A percentile compares a stretch with the other conserved stretches of the same genome.
Conservation (phyloP, 2,888 invertebrate species). For the Agrochola lychnidis region DNA sequence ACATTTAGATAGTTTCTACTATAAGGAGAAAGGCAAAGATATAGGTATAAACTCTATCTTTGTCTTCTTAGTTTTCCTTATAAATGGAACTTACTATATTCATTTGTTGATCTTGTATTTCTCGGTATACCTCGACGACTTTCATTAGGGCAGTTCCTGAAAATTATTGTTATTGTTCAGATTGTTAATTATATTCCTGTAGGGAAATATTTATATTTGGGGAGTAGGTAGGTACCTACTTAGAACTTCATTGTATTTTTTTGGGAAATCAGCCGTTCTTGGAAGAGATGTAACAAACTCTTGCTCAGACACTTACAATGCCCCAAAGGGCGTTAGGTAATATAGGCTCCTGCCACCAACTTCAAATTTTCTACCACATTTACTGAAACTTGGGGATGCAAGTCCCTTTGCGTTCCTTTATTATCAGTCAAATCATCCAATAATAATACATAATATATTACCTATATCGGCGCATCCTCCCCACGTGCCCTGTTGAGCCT, state of each 20-base stretch:
- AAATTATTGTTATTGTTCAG: conserved; percentile 58
- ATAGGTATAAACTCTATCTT: conserved; percentile 18
- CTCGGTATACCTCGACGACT: conserved; percentile 97
- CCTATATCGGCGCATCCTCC: conserved; percentile 97
- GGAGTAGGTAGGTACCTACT: no score
- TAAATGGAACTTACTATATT: conserved; percentile 94
- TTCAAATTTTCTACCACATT: not conserved
- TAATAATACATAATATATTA: conserved; percentile 80
- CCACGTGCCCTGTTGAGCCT: conserved; percentile 97
- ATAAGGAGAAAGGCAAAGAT: conserved; percentile 50
- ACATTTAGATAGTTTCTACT: conserved; percentile 58
- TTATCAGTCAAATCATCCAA: conserved; percentile 19
- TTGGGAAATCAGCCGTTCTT: not conserved
- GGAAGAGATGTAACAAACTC: not conserved
- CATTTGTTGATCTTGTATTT: conserved; percentile 98
- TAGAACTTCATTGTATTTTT: not conserved
- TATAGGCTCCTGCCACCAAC: not conserved
- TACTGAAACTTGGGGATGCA: not conserved
- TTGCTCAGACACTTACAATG: not conserved
- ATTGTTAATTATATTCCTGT: conserved; percentile 20
- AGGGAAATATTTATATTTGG: not conserved
- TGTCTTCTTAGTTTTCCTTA: conserved; percentile 52
- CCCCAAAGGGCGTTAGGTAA: no score
- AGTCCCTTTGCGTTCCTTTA: not conserved
- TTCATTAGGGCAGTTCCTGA: conserved; percentile 97